phyloP scores from a whole-genome alignment of 2,797 vertebrate genomes.

The Mus caroli region DNA sequence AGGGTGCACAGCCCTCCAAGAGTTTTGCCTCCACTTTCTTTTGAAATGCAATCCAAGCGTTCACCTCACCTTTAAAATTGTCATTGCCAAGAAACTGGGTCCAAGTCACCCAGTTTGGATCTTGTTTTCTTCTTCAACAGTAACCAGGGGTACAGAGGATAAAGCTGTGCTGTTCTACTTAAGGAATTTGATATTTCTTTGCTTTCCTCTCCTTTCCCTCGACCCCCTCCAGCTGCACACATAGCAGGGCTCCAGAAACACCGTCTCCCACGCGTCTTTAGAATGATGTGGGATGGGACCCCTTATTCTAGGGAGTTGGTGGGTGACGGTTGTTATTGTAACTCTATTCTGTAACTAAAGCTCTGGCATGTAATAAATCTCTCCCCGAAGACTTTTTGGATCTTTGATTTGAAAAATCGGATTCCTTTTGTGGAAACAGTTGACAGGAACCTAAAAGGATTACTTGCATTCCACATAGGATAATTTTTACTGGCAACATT shows the following conservation, averaged over 20 bases:
- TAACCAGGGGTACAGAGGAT: conserved; percentile 27
- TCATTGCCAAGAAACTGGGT: conserved; percentile 25
- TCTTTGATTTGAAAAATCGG: conserved; percentile 90
- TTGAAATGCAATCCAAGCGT: conserved; percentile 11
- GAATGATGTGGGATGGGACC: conserved; percentile 67
- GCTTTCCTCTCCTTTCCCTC: neutral
- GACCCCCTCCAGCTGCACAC: neutral
- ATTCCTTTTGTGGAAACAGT: conserved; percentile 89
- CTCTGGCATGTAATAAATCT: conserved; percentile 85
- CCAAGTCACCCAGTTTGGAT: conserved; percentile 43
- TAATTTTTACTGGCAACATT: conserved; percentile 91
- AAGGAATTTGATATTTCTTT: conserved; percentile 77
- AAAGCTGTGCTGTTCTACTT: conserved; percentile 65
- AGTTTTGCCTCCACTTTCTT: neutral
- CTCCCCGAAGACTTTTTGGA: conserved; percentile 87
- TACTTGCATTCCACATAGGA: conserved; percentile 90
- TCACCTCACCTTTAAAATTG: conserved; percentile 57
- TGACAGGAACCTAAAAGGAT: conserved; percentile 91
- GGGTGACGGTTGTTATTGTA: conserved; percentile 76
- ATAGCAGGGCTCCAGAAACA: conserved; percentile 57
- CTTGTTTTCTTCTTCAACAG: conserved; percentile 69
- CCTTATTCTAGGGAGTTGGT: conserved; percentile 74
- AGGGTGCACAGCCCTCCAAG: neutral
- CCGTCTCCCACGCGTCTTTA: conserved; percentile 48
- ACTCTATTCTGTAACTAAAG: conserved; percentile 85